These are phyloP conservation scores for Eciton burchellii DNA, from an alignment of 1,140 invertebrate genomes.

Conservation along the genomic window DNA sequence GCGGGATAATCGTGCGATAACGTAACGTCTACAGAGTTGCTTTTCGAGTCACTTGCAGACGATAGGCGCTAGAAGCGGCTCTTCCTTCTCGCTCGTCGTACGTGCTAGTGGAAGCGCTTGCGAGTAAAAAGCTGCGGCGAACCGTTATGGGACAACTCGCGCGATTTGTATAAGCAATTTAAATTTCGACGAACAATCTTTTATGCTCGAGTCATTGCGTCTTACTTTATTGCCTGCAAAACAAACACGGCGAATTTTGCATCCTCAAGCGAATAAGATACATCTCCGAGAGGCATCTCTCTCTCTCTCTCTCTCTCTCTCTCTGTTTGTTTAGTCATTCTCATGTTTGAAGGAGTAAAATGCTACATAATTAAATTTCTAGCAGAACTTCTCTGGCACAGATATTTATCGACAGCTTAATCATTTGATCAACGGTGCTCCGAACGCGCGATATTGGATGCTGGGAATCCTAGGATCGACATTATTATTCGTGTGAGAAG, in stretches of 20 bases:
- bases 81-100: conserved; percentile 7
- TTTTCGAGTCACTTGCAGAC: conserved; percentile 27
- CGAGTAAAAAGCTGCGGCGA: neutral
- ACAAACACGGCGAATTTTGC: neutral
- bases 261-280: neutral
- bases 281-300: no score
- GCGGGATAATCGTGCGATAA: conserved; percentile 65
- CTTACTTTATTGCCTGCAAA: neutral
- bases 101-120: neutral
- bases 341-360: no score
- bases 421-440: neutral
- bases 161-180: conserved; percentile 13
- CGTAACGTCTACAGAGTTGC: conserved; percentile 40
- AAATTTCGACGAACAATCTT: neutral
- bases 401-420: conserved; percentile 11
- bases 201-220: neutral
- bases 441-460: neutral
- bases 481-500: conserved; percentile 13
- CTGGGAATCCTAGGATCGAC: neutral
- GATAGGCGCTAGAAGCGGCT: conserved; percentile 28
- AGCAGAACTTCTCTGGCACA: neutral
- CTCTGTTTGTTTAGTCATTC: no score
- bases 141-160: conserved; percentile 7
- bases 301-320: no score
- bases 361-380: neutral